A percentile compares a stretch with the other conserved stretches of the same genome.
Evolutionary conservation across 2,113 vertebrate species (phyloP).

Genomic region (Polypterus senegalus): DNA sequence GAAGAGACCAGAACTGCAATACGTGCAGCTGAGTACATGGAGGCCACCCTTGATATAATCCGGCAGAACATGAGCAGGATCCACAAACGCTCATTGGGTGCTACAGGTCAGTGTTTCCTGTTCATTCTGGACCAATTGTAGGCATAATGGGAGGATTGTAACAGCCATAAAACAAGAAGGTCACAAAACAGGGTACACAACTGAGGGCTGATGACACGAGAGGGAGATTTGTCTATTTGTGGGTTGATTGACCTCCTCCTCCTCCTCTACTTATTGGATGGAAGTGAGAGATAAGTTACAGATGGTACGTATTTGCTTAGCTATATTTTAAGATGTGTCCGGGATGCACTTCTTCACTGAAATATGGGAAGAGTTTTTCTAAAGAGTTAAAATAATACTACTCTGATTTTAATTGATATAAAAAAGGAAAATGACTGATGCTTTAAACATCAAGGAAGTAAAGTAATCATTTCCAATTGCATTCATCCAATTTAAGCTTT

Average conservation of each 20-base stretch:
- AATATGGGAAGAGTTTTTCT: no score
- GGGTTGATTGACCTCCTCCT: neutral
- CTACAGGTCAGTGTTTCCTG: constrained; percentile 51
- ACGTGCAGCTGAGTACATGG: constrained; percentile 67
- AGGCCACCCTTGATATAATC: constrained; percentile 59
- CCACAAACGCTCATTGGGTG: constrained; percentile 56
- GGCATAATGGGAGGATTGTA: no score
- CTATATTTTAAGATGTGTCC: neutral
- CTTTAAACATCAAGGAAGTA: no score
- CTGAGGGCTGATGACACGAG: no score
- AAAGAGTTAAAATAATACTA: no score
- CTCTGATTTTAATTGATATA: no score
- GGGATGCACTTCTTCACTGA: neutral
- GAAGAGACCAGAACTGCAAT: constrained; percentile 41
- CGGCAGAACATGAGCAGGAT: constrained; percentile 37
- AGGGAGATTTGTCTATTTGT: neutral
- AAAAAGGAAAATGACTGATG: no score
- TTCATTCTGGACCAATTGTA: constrained; percentile 6
- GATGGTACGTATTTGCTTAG: neutral
- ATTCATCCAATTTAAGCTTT: no score
- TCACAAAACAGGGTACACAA: no score
- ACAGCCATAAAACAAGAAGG: neutral
- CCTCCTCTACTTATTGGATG: no score
- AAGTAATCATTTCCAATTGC: no score
- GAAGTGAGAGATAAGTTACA: neutral